phyloP scores from a whole-genome alignment of 2,113 vertebrate genomes.

The Eulacestoma nigropectus region DNA sequence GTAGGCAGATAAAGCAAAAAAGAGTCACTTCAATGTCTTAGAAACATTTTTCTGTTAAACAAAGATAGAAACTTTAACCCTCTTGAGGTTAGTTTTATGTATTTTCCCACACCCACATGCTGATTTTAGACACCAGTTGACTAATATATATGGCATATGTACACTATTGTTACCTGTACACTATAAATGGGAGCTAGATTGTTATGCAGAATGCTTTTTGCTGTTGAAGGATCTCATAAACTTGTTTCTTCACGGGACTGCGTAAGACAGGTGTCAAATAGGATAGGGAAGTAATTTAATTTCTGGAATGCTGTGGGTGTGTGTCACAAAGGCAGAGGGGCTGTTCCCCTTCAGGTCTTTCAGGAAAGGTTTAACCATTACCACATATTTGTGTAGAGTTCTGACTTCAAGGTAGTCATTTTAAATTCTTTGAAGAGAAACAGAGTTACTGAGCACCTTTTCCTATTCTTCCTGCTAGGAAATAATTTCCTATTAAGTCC shows the following conservation, averaged over 20 bases:
- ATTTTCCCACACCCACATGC: background rate
- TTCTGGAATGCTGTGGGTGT: background rate
- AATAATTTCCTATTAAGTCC: background rate
- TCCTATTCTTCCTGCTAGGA: background rate
- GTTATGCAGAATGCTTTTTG: background rate
- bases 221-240: background rate
- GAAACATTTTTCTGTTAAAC: background rate
- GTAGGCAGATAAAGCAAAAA: background rate
- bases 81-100: background rate
- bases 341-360: background rate
- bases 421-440: background rate
- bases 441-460: background rate
- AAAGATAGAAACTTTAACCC: background rate
- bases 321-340: background rate
- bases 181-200: background rate
- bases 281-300: background rate
- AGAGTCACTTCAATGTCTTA: background rate
- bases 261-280: background rate
- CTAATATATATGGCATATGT: background rate
- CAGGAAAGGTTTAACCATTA: background rate
- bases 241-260: background rate
- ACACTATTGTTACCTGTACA: background rate
- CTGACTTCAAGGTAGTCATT: background rate
- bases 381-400: background rate
- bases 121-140: background rate